phyloP scores from a whole-genome alignment of 2,113 vertebrate genomes.

The Callospermophilus lateralis region DNA sequence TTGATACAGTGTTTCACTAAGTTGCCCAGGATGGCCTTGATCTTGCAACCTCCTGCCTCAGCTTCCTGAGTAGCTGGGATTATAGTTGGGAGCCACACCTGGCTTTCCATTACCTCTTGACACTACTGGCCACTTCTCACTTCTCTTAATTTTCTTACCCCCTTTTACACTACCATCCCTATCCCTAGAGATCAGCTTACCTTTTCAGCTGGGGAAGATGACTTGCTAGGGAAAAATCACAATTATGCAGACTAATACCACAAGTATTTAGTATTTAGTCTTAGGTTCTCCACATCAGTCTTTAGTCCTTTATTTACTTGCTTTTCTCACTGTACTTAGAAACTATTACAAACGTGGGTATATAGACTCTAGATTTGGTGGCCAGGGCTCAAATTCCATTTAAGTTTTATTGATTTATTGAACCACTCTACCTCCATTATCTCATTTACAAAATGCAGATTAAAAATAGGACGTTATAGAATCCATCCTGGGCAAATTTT shows the following conservation, averaged over 20 bases:
- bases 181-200: neutral
- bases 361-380: conserved; percentile 9
- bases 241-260: neutral
- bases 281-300: neutral
- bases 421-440: neutral
- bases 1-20: too few relatives aligned
- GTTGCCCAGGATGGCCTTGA: too few relatives aligned
- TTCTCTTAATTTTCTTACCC: neutral
- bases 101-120: neutral
- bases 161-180: neutral
- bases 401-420: neutral
- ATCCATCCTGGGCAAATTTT: neutral
- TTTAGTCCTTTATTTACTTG: conserved; percentile 35
- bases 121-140: neutral
- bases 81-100: too few relatives aligned
- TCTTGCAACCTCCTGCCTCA: too few relatives aligned
- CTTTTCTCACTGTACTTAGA: neutral
- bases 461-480: neutral
- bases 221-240: neutral
- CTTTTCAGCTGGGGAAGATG: neutral
- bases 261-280: neutral
- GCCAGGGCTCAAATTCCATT: neutral
- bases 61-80: too few relatives aligned
- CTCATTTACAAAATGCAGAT: conserved; percentile 23
- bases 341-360: neutral